A percentile compares a stretch with the other conserved stretches of the same genome.
These are phyloP conservation scores for Aptenodytes patagonicus DNA, from an alignment of 2,113 vertebrate genomes.

Conservation along the genomic window DNA sequence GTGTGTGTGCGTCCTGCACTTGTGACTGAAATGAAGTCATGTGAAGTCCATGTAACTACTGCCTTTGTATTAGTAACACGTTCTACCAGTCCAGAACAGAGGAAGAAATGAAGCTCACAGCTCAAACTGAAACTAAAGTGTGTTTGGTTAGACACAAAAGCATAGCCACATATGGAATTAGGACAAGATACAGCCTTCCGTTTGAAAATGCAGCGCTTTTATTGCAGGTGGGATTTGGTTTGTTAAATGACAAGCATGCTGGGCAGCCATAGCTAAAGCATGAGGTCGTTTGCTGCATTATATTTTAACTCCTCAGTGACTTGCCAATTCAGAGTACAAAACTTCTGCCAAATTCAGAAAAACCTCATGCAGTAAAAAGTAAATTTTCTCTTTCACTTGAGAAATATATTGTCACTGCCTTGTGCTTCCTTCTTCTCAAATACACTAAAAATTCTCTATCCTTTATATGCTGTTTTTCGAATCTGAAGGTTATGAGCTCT, in stretches of 20 bases:
- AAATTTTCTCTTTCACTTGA: background rate
- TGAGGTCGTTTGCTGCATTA: background rate
- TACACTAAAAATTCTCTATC: background rate
- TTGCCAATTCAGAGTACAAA: background rate
- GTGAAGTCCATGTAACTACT: background rate
- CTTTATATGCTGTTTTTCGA: background rate
- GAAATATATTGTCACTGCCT: background rate
- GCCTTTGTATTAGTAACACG: background rate
- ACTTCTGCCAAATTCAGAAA: background rate
- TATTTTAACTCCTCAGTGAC: background rate
- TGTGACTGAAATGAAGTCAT: background rate
- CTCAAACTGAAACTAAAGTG: background rate
- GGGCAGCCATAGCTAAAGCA: background rate
- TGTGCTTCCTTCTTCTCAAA: background rate
- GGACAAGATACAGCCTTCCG: background rate
- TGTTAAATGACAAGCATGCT: background rate
- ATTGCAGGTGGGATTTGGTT: background rate
- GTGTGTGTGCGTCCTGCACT: background rate
- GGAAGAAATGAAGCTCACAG: background rate
- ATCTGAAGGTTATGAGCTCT: background rate
- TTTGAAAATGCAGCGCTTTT: background rate
- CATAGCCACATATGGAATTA: background rate
- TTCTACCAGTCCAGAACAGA: background rate
- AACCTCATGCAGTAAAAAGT: rapidly evolving
- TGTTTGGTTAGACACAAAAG: background rate